phyloP scores from a whole-genome alignment of 1,140 invertebrate genomes.

The Drosophila cardini region DNA sequence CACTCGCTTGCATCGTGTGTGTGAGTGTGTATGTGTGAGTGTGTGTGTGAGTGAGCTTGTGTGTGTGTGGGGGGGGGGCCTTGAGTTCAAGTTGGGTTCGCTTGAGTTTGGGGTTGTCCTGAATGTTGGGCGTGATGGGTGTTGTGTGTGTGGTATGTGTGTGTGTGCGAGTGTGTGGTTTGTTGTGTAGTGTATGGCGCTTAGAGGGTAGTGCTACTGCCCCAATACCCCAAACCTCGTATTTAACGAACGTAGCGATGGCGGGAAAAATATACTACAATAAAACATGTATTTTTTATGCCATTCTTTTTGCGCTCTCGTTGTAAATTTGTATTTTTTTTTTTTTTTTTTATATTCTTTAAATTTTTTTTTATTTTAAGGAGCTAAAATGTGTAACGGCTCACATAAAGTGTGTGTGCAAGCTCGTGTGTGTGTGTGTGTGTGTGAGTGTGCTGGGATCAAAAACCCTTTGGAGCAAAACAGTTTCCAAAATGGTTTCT shows the following conservation, averaged over 20 bases:
- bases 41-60: slow-evolving; percentile 24
- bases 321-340: slow-evolving; percentile 40
- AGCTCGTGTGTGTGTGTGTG: slow-evolving; percentile 19
- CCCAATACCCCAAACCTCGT: not conserved
- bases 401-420: slow-evolving; percentile 36
- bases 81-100: slow-evolving; percentile 55
- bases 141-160: slow-evolving; percentile 1
- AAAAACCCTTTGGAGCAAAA: slow-evolving; percentile 72
- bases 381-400: slow-evolving; percentile 77
- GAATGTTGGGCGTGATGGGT: not conserved
- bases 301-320: slow-evolving; percentile 47
- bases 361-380: slow-evolving; percentile 64
- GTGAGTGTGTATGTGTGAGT: slow-evolving; percentile 11
- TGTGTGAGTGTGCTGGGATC: slow-evolving; percentile 61
- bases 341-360: slow-evolving; percentile 19
- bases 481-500: slow-evolving; percentile 41
- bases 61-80: slow-evolving; percentile 36
- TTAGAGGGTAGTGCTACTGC: slow-evolving; percentile 10
- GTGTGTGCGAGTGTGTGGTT: not conserved
- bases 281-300: slow-evolving; percentile 83
- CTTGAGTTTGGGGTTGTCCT: slow-evolving; percentile 10
- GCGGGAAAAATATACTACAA: slow-evolving; percentile 82
- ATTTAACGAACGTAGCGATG: slow-evolving; percentile 43
- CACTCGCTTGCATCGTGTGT: slow-evolving; percentile 15
- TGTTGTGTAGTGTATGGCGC: slow-evolving; percentile 10